Base-by-base conservation (phyloP, 2,797 vertebrate genomes). In the Alca torda region DNA sequence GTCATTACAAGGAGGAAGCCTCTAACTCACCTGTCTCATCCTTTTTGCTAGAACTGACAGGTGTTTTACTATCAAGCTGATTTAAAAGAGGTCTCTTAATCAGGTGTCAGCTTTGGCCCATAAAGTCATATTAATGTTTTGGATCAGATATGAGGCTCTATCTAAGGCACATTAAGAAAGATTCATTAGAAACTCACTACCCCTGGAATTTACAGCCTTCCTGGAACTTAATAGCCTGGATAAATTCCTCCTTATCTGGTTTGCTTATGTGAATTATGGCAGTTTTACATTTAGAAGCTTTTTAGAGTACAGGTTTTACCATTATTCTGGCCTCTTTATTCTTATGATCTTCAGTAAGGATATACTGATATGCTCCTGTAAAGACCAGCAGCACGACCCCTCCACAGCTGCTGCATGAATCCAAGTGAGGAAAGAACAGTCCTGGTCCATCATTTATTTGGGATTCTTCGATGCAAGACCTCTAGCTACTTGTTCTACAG, bases 41-140 rank as follows among this genome's bases (percentile, higher is more conserved):
- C 65, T 84, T 96, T 94, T 67, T 53, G 35, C 74, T 67, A 79
- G 73, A 87, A 60, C 54, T 96, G 94, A 37, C 84, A 87, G 39
- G 35, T 90, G 17, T 61, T 94, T 96, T 93, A 89, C 65, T 79
- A 72, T 76, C 65, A 85, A 74, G 31, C 92, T 96, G 94, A 96
- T 96, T 96, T 95, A 96, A 96, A 95, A 96, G 78, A 89, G 7
- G 51, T 61, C 89, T 89, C 87, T 97, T 96, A 96, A 97, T 95
- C 95, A 96, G 89, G 59, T 96, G 92, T 95, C 96, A 96, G 79
- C 87, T 92, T 95, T 94, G 94, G 73, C 87, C 89, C 90, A 93
- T 96, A 93, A 96, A 97, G 93, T 93, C 90, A 90, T 96, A 96
- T 96, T 94, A 96, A 96, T 95, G 92, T 96, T 97, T 96, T 91